Percentiles rank a stretch among this genome's conserved stretches.
phyloP scores from a whole-genome alignment of 1,140 invertebrate species.

The Temnothorax longispinosus region DNA sequence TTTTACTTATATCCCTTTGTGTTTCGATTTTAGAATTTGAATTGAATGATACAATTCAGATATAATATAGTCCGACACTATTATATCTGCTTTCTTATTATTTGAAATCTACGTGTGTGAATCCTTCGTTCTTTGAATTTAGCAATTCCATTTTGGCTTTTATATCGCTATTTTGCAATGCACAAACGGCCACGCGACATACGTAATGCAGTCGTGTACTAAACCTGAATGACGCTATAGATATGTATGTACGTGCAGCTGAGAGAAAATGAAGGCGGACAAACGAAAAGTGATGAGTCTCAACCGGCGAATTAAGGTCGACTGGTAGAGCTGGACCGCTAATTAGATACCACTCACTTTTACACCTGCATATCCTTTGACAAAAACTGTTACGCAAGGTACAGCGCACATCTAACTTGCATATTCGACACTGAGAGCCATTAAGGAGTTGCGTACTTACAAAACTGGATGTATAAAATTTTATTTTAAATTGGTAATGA shows the following conservation, averaged over 20 bases:
- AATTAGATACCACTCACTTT: conserved; percentile 77
- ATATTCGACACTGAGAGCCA: conserved; percentile 69
- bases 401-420: conserved; percentile 62
- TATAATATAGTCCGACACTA: not conserved
- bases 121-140: not conserved
- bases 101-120: not conserved
- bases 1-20: not conserved
- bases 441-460: conserved; percentile 17
- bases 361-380: conserved; percentile 70
- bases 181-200: conserved; percentile 12
- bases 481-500: conserved; percentile 18
- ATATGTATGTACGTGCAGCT: not conserved
- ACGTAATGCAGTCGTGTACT: conserved; percentile 9
- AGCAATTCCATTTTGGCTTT: not conserved
- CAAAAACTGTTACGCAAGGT: conserved; percentile 55
- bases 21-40: not conserved
- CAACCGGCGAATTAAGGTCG: conserved; percentile 69
- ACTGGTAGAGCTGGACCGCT: conserved; percentile 61
- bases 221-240: conserved; percentile 11
- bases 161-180: conserved; percentile 25
- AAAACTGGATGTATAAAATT: not conserved
- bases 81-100: not conserved
- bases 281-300: conserved; percentile 36
- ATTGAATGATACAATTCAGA: not conserved
- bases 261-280: not conserved